Evolutionary conservation across 2,113 vertebrate genomes (phyloP).

Genomic region (Felis catus): DNA sequence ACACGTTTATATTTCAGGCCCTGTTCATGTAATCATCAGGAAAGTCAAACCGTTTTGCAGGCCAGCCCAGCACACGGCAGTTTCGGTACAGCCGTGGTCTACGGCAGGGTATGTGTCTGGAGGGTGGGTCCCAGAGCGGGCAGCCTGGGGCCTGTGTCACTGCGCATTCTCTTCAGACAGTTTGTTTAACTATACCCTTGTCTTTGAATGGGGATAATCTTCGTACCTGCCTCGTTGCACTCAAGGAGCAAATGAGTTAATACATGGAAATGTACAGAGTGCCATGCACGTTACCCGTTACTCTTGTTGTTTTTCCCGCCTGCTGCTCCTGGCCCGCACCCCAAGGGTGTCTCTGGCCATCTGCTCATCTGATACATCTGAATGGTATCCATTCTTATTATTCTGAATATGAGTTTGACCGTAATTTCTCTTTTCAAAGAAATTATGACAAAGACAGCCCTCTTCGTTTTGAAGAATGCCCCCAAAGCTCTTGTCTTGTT

Average conservation of each 20-base stretch:
- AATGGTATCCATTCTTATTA: neutral
- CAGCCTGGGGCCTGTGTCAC: neutral
- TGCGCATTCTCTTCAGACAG: neutral
- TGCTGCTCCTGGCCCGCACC: too few species aligned
- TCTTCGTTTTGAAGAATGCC: neutral
- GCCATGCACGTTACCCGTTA: fast-evolving
- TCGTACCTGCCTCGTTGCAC: neutral
- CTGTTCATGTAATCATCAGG: neutral
- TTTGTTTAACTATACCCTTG: neutral
- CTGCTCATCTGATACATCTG: neutral
- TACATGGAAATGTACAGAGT: fast-evolving
- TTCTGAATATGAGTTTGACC: neutral
- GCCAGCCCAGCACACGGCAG: neutral
- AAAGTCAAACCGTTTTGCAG: neutral
- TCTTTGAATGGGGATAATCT: neutral
- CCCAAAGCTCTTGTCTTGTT: neutral
- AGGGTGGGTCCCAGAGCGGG: neutral
- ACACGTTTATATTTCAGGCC: neutral
- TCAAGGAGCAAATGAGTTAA: neutral
- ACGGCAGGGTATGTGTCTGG: neutral
- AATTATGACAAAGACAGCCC: neutral
- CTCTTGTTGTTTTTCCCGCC: neutral
- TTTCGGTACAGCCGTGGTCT: neutral
- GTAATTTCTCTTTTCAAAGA: constrained; percentile 33
- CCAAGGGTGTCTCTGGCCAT: neutral